Conservation (phyloP, 1,140 invertebrate genomes). For the Zaprionus nigranus region DNA sequence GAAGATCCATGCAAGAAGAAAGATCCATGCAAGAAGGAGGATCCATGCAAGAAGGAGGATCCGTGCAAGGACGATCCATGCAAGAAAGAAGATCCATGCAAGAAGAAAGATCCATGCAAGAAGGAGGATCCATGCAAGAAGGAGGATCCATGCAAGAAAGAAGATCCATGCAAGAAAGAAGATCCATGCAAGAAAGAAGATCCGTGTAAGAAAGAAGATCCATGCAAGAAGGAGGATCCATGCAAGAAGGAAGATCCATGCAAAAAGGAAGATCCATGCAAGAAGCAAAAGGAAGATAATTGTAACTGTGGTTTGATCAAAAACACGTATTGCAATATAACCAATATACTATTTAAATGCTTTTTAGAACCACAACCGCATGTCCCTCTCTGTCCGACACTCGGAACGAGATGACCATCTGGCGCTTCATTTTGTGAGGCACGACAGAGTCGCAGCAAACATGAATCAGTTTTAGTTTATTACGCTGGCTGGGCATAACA, state of each 20-base stretch:
- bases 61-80: neutral
- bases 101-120: too few species aligned
- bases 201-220: too few species aligned
- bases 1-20: constrained; percentile 1
- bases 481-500: constrained; percentile 29
- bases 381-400: neutral
- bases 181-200: constrained; percentile 8
- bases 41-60: constrained; percentile 12
- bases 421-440: neutral
- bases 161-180: constrained; percentile 11
- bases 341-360: too few species aligned
- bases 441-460: constrained; percentile 1
- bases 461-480: constrained; percentile 65
- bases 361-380: too few species aligned
- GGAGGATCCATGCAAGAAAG: constrained; percentile 6
- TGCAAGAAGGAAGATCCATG: neutral
- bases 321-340: too few species aligned
- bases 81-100: too few species aligned
- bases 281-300: neutral
- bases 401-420: neutral
- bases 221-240: too few species aligned
- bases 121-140: neutral
- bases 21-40: constrained; percentile 1
- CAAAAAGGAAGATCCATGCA: constrained; percentile 7
- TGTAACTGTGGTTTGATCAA: neutral